Evolutionary conservation across 2,797 vertebrate genomes (phyloP), one percentile per base, ranked within the genome.

Genomic region (Pseudopleuronectes americanus): DNA sequence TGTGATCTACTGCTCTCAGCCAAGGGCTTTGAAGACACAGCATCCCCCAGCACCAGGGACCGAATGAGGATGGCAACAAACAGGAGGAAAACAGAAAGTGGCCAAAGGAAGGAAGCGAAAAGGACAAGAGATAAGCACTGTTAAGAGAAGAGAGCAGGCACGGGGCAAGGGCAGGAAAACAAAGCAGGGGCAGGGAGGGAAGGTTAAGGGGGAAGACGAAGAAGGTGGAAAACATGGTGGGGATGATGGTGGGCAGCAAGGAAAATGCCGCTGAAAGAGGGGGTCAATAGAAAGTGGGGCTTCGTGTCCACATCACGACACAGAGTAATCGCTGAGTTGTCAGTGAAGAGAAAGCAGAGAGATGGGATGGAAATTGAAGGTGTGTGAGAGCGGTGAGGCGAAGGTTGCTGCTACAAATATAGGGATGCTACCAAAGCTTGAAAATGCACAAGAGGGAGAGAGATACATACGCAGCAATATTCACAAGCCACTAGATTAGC

Each of bases 1-100:
- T 95, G 92, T 94, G 93, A 95, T 94, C 92, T 92, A 87, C 89
- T 87, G 92, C 92, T 94, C 90, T 87, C 89, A 91, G 87, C 91
- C 84, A 89, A 83, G 77, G 78, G 77, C 93, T 94, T 94, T 94
- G 93, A 94, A 93, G 90, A 92, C 85, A 87, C 72, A 80, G 87
- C 83, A 71, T 76, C 73, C 76, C 62, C 75, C 61, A 67, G 71
- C 59, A 64, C 64, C 62, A n/a, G 62, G 48, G 53, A 72, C 16
- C 13, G 36, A 71, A 71, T 45, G n/a, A 60, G 48, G 71, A 58
- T 82, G 75, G 64, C 22, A 53, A 71, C 64, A 67, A 87, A 71
- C 21, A 22, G 76, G 70, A 67, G 68, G 76, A 22, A 65, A 67
- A 71, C 26, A 68, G 64, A 77, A 55, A 66, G 70, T 60, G 31